Base-by-base conservation (phyloP, 2,797 vertebrate genomes). In the Eupleurogrammus muticus region DNA sequence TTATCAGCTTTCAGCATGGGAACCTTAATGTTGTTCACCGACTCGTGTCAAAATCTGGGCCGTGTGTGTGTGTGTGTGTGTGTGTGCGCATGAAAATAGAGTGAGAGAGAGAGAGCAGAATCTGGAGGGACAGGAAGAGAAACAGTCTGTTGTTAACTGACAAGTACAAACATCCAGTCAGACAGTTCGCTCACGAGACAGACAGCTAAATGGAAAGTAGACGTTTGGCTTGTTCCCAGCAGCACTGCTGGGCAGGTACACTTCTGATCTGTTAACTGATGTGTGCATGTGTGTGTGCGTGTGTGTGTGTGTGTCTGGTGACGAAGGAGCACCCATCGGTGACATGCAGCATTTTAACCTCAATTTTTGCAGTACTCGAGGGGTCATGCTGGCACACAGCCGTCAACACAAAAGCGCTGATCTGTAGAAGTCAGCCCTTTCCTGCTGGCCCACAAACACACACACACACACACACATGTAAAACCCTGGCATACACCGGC, bases 1-100 rank as follows among this genome's bases (percentile, higher is more conserved):
- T 89, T 90, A 92, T 91, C 84, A 79, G 76, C 64, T 84, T 85
- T 78, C 85, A 82, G 73, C 80, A 81, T 89, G 86, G 83, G 86
- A 90, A 89, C 75, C 69, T 77, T 61, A 69, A 55, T 53, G 71
- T 74, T 84, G 71, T 77, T 84, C 83, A 86, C 73, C 54, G 75
- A 88, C 84, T 91, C 73, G 49, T 86, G 86, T 88, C 71, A 65
- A 79, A 88, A 72, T 60, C 73, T 67, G 36, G 24, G 73, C 68
- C 66, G 17, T 54, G 59, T 48, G 47, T 55, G 19, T 57, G 49
- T 35, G 19, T 73, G 68, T 51, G 60, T 59, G 50, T 67, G 34
- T 59, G 36, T 51, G 38, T 21, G 16, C 46, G 51, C 66, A 51
- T 58, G 64, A 42, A 17, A 61, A 65, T 58, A 14, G 19, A 58